A percentile compares a stretch with the other conserved stretches of the same genome.
These are phyloP conservation scores for Anodontia alba DNA, from an alignment of 2,888 invertebrate species.

Conservation along the genomic window DNA sequence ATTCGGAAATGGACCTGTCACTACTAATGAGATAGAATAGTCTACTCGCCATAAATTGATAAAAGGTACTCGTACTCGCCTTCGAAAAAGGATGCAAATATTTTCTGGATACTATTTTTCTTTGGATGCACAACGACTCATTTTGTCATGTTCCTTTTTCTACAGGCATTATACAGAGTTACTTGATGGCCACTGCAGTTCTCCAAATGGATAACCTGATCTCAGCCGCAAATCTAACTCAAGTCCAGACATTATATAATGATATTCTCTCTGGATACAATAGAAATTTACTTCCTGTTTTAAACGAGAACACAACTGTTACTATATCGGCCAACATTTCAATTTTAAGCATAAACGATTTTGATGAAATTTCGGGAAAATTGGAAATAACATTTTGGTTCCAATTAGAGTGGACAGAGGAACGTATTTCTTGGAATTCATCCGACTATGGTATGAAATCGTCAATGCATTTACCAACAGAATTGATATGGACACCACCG, in stretches of 20 bases:
- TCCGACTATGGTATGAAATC: slow-evolving; percentile 27
- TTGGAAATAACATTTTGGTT: not conserved
- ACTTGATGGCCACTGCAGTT: too few relatives aligned
- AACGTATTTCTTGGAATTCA: not conserved
- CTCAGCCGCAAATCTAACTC: not conserved
- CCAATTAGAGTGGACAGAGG: not conserved
- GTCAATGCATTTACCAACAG: slow-evolving; percentile 11
- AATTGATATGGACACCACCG: slow-evolving; percentile 44
- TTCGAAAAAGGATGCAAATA: too few relatives aligned
- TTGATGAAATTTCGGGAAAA: slow-evolving; percentile 13
- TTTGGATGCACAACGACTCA: too few relatives aligned
- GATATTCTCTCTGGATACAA: not conserved
- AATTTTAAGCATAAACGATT: not conserved
- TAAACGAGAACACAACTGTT: not conserved
- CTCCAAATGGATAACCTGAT: not conserved
- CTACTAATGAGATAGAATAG: too few relatives aligned
- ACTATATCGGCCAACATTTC: not conserved
- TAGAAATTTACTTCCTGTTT: not conserved
- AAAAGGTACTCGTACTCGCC: too few relatives aligned
- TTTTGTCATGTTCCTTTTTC: too few relatives aligned
- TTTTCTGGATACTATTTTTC: too few relatives aligned
- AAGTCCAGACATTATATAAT: not conserved
- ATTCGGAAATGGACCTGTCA: too few relatives aligned
- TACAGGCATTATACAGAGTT: too few relatives aligned
- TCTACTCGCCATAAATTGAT: too few relatives aligned